Evolutionary conservation across 2,113 vertebrate genomes (phyloP).

Genomic region (Eclectus roratus): DNA sequence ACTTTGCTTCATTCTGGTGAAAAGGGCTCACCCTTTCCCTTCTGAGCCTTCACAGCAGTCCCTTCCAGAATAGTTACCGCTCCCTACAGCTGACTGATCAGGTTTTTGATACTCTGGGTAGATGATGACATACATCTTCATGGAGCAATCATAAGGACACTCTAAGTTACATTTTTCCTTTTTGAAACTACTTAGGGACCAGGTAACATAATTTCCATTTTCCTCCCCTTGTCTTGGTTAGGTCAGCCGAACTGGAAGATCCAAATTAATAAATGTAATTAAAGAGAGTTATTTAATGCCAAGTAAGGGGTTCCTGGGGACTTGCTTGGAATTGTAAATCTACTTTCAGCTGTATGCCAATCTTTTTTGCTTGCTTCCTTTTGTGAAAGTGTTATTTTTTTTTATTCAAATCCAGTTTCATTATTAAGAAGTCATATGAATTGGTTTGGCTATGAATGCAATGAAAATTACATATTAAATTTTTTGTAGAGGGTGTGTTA

Average conservation of each 20-base stretch:
- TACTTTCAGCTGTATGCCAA: not conserved
- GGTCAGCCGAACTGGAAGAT: not conserved
- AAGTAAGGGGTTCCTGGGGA: not conserved
- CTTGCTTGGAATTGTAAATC: not conserved
- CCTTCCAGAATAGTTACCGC: not conserved
- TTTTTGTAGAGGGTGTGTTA: not conserved
- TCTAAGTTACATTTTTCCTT: not conserved
- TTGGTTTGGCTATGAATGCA: not conserved
- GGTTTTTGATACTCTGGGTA: not conserved
- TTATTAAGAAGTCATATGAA: not conserved
- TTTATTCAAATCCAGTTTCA: not conserved
- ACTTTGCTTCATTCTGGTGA: not conserved
- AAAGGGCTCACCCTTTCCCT: not conserved
- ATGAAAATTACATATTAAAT: not conserved
- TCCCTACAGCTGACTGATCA: not conserved
- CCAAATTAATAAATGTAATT: not conserved
- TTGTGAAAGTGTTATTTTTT: not conserved
- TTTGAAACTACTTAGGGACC: not conserved
- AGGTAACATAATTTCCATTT: not conserved
- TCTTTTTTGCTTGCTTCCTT: not conserved
- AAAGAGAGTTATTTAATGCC: not conserved
- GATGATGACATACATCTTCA: not conserved
- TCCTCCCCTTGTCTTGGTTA: not conserved
- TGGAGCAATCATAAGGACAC: not conserved
- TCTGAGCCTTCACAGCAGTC: rapidly evolving